phyloP scores from a whole-genome alignment of 2,888 invertebrate genomes.

The Aspidiotus rigidus region DNA sequence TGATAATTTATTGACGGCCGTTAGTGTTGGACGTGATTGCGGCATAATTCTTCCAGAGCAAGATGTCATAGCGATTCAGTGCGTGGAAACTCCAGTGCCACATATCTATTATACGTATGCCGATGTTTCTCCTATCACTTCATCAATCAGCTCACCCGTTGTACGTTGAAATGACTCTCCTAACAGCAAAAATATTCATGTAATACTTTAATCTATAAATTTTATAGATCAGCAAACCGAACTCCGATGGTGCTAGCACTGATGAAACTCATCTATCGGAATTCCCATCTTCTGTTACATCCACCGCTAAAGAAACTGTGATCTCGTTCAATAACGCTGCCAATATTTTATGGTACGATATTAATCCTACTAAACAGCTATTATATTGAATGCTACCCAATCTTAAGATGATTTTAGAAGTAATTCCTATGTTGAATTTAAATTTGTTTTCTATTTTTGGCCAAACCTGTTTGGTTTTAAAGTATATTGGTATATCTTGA shows the following conservation, averaged over 20 bases:
- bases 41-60: conserved; percentile 57
- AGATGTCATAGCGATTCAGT: conserved; percentile 49
- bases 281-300: not conserved
- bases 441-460: too few relatives aligned
- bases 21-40: conserved; percentile 50
- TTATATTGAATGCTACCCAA: too few relatives aligned
- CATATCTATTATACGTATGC: conserved; percentile 48
- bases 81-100: conserved; percentile 44
- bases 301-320: conserved; percentile 3
- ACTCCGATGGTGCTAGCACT: conserved; percentile 7
- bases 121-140: conserved; percentile 33
- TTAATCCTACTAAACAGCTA: not conserved
- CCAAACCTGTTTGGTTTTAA: too few relatives aligned
- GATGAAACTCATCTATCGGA: conserved; percentile 20
- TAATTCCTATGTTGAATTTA: too few relatives aligned
- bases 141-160: conserved; percentile 24
- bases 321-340: conserved; percentile 23
- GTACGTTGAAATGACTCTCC: conserved; percentile 7
- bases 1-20: conserved; percentile 49
- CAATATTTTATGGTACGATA: conserved; percentile 14
- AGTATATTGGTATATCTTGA: too few relatives aligned
- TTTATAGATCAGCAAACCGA: conserved; percentile 15
- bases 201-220: too few relatives aligned
- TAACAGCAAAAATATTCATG: too few relatives aligned
- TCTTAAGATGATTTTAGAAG: too few relatives aligned